A percentile compares a stretch with the other conserved stretches of the same genome.
Conservation (phyloP, 2,113 vertebrate genomes). For the Sinocyclocheilus grahami region DNA sequence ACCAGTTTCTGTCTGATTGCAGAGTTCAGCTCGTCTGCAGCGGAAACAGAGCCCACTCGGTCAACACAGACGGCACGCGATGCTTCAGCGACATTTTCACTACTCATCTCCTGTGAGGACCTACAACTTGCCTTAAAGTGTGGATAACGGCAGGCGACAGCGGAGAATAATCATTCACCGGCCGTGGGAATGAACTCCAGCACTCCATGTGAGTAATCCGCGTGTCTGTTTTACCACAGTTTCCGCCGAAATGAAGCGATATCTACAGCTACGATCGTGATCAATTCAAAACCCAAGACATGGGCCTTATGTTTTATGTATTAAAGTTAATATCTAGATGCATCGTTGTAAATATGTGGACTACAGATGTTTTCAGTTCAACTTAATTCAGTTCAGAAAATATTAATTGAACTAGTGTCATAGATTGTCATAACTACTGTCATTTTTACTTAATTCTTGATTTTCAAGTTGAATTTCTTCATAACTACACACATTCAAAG, state of each 20-base stretch:
- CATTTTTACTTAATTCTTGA: too few relatives aligned
- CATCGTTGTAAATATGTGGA: too few relatives aligned
- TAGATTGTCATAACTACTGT: too few relatives aligned
- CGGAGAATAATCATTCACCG: background rate
- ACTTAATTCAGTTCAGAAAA: too few relatives aligned
- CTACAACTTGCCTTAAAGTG: background rate
- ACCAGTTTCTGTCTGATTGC: background rate
- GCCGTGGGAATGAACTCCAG: background rate
- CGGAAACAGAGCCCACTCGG: background rate
- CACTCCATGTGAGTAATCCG: background rate
- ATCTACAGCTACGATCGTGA: background rate
- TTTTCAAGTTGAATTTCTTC: too few relatives aligned
- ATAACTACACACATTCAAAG: background rate
- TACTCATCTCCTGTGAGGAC: background rate
- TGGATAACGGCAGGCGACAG: background rate
- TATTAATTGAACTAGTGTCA: too few relatives aligned
- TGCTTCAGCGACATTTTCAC: background rate
- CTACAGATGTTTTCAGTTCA: too few relatives aligned
- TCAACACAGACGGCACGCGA: background rate
- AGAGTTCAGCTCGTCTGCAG: background rate
- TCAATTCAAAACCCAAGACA: background rate
- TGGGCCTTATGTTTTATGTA: too few relatives aligned
- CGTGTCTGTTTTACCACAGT: background rate
- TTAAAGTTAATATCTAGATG: too few relatives aligned
- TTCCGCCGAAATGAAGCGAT: background rate